Base-by-base conservation (phyloP, 2,797 vertebrate species). In the Tokudaia muenninki region DNA sequence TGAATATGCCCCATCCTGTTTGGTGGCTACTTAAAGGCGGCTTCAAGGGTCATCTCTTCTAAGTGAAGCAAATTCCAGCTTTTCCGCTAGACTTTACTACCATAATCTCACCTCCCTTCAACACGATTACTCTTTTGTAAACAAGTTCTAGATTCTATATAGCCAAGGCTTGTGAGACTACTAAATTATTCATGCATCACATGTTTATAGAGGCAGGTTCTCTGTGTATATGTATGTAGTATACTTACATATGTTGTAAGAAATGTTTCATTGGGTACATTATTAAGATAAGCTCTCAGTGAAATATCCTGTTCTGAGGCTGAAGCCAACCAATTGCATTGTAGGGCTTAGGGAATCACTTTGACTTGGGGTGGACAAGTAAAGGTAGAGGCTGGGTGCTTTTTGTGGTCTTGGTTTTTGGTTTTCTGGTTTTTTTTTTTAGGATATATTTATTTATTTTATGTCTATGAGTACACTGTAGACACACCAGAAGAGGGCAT, bases 191-290 rank as follows among this genome's bases (percentile, higher is more conserved):
- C 12, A 34, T n/a, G 52, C 7, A 79, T 7, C 52, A 12, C 8
- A 34, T 1, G 31, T 13, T 17, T 37, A 4, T 47, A 41, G 21
- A 17, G 17, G 57, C 29, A 16, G 14, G 2, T 6, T 47, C 0
- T 47, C 0, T 52, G 5, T 77, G 3, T 74, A 9, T 87, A 31
- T 77, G 7, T 83, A 0, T 63, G 14, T 79, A 31, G 34, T 80
- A 47, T 34, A 31, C 34, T 50, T 47, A 47, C 21, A 5, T 92
- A 1, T 86, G 3, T 91, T 92, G 81, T 92, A 80, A 84, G 65
- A 29, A 82, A 75, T 95, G 52, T 92, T 88, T 93, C 87, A 37
- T 67, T 86, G 26, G 8, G 22, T 84, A 92, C 83, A 84, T 67
- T 78, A 67, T 78, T 93, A 74, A 75, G 63, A 22, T 82, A 86